Conservation (phyloP, 1,140 invertebrate genomes). For the Drosophila setifemur region DNA sequence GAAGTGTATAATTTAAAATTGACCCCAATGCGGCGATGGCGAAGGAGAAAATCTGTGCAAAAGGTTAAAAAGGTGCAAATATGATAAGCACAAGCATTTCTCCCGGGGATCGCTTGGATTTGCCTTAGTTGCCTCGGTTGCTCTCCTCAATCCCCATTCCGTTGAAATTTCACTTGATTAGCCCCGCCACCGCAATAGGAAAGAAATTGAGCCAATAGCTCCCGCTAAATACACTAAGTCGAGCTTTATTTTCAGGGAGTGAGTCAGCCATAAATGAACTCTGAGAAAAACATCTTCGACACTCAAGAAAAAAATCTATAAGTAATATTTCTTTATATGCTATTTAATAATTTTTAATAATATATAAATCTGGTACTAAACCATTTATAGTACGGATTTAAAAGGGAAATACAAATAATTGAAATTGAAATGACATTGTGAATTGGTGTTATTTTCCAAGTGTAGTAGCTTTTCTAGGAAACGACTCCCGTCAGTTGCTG, state of each 20-base stretch:
- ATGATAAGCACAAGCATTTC: conserved; percentile 58
- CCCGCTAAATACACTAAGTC: conserved; percentile 10
- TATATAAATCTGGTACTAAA: too few species aligned
- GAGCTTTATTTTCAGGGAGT: not conserved
- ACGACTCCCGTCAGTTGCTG: conserved; percentile 3
- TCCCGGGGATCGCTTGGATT: not conserved
- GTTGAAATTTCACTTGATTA: conserved; percentile 41
- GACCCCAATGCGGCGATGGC: conserved; percentile 53
- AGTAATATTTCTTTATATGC: too few species aligned
- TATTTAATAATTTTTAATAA: too few species aligned
- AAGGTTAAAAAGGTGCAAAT: conserved; percentile 60
- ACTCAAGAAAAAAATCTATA: too few species aligned
- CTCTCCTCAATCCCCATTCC: conserved; percentile 12
- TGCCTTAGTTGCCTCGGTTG: not conserved
- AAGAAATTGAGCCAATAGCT: conserved; percentile 20
- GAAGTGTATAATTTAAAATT: conserved; percentile 81
- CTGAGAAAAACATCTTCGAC: not conserved
- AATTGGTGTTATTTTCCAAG: not conserved
- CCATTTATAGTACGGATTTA: too few species aligned
- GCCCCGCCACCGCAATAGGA: conserved; percentile 11
- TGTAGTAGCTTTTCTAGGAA: not conserved
- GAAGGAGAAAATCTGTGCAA: conserved; percentile 22
- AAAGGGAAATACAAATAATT: too few species aligned
- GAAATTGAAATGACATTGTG: not conserved
- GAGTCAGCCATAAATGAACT: conserved; percentile 11